These are phyloP conservation scores for Peromyscus aztecus DNA, from an alignment of 2,797 vertebrate genomes.

Conservation along the genomic window DNA sequence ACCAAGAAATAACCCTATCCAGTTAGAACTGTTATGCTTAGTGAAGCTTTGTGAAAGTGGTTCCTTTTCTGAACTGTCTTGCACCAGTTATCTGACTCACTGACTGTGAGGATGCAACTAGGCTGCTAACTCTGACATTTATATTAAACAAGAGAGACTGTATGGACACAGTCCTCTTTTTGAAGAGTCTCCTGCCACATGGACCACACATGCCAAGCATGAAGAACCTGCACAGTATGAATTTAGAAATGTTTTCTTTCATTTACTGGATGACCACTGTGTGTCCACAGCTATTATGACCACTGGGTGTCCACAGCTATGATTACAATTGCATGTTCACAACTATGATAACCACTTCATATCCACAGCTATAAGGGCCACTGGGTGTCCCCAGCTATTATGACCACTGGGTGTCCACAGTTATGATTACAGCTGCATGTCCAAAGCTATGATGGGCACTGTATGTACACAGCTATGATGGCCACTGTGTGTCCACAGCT, in stretches of 20 bases:
- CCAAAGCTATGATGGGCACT: neutral
- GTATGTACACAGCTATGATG: neutral
- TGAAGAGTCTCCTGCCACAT: neutral
- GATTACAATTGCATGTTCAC: fast-evolving
- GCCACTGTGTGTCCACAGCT: no score
- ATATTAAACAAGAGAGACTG: neutral
- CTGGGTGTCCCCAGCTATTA: neutral
- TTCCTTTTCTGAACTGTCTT: neutral
- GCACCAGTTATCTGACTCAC: no score
- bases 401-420: neutral
- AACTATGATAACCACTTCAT: neutral
- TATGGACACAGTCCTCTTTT: no score
- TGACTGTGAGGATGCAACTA: neutral
- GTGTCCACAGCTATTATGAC: neutral
- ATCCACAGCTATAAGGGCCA: neutral
- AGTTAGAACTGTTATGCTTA: neutral
- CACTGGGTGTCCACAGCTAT: neutral
- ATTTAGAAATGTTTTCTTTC: neutral
- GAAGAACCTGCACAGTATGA: neutral
- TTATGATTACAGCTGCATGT: no score
- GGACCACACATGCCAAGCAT: fast-evolving
- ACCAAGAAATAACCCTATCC: neutral
- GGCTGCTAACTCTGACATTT: neutral
- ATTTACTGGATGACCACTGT: neutral
- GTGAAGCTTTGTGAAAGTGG: neutral